phyloP scores from a whole-genome alignment of 2,113 vertebrate genomes.

The Salminus brasiliensis region DNA sequence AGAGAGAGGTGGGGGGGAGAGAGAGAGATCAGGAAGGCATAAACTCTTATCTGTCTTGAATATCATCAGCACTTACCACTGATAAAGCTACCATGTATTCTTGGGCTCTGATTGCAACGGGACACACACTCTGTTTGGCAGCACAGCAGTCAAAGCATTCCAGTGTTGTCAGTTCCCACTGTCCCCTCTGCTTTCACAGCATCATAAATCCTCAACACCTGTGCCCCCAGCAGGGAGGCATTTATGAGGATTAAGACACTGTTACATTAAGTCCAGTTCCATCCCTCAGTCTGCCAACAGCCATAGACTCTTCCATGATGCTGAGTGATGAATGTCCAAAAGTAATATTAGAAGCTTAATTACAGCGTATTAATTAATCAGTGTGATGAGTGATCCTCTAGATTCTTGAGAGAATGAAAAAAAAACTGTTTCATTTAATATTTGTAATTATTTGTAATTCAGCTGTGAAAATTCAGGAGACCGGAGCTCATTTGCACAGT shows the following conservation, averaged over 20 bases:
- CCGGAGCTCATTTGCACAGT: too few relatives aligned
- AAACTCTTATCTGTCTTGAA: too few relatives aligned
- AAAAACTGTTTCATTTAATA: neutral
- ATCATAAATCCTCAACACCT: constrained; percentile 50
- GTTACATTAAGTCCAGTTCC: constrained; percentile 38
- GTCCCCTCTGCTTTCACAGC: neutral
- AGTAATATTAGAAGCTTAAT: constrained; percentile 13
- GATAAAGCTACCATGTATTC: constrained; percentile 21
- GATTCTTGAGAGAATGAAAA: neutral
- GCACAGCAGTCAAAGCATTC: constrained; percentile 1
- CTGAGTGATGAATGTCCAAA: constrained; percentile 3
- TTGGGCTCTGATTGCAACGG: constrained; percentile 18
- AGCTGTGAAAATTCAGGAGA: too few relatives aligned
- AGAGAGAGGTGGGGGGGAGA: too few relatives aligned
- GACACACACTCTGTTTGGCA: constrained; percentile 21
- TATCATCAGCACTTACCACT: neutral
- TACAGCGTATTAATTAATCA: constrained; percentile 32
- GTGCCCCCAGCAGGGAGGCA: constrained; percentile 38
- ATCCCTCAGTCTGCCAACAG: constrained; percentile 24
- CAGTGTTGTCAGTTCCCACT: neutral
- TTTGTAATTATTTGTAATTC: neutral
- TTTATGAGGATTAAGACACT: constrained; percentile 50
- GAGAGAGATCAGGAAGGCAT: too few relatives aligned
- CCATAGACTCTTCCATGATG: constrained; percentile 27
- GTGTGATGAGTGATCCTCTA: neutral